phyloP scores from a whole-genome alignment of 2,113 vertebrate genomes.

The Melanotaenia duboulayi region DNA sequence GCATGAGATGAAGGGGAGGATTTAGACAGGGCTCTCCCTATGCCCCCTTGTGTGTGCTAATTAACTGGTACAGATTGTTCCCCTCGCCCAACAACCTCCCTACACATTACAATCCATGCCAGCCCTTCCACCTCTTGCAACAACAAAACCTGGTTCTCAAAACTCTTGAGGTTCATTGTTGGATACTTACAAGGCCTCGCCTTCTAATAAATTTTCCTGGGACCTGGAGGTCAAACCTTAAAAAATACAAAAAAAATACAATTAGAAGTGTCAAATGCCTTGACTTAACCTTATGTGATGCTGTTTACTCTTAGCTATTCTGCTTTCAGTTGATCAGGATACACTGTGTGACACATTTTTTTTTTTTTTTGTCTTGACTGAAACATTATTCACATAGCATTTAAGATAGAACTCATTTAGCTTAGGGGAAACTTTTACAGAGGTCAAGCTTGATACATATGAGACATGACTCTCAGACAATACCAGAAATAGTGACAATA shows the following conservation, averaged over 20 bases:
- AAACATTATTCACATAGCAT: conserved; percentile 2
- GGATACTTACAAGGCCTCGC: conserved; percentile 50
- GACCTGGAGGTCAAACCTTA: conserved; percentile 71
- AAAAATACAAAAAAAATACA: conserved; percentile 77
- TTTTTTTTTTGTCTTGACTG: conserved; percentile 40
- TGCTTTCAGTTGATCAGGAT: conserved; percentile 48
- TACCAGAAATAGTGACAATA: not conserved
- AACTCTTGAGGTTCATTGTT: conserved; percentile 76
- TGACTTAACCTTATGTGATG: conserved; percentile 60
- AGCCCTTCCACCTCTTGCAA: conserved; percentile 35
- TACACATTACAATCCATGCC: conserved; percentile 19
- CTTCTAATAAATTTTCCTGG: conserved; percentile 74
- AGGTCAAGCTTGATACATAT: no score
- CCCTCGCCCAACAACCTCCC: conserved; percentile 34
- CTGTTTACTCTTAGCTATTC: conserved; percentile 77
- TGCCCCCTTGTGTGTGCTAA: conserved; percentile 75
- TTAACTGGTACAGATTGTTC: conserved; percentile 74
- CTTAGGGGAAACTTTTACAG: not conserved
- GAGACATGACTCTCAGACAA: not conserved
- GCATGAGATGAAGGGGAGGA: conserved; percentile 74
- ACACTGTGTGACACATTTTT: conserved; percentile 25
- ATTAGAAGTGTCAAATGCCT: conserved; percentile 78
- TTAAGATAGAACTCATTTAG: not conserved
- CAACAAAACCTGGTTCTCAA: conserved; percentile 60
- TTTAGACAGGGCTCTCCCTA: conserved; percentile 66